Evolutionary conservation across 2,888 invertebrate genomes (phyloP).

Genomic region (Acrobasis repandana): DNA sequence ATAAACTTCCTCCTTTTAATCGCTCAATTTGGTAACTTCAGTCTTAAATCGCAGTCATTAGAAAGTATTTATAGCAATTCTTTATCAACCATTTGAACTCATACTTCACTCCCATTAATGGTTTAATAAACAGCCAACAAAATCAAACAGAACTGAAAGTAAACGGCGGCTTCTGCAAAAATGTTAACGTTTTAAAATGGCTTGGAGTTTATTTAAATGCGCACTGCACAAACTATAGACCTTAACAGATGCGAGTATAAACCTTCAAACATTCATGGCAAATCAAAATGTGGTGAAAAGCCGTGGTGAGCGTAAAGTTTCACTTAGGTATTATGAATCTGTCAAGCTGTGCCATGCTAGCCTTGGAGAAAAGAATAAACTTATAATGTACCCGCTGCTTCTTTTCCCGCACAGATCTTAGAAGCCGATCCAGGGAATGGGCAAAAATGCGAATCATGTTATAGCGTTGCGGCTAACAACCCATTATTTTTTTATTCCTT

Average conservation of each 20-base stretch:
- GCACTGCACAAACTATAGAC: neutral
- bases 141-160: neutral
- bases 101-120: conserved; percentile 2
- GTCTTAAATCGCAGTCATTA: neutral
- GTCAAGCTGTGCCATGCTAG: no score
- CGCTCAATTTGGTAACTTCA: neutral
- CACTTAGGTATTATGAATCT: no score
- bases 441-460: no score
- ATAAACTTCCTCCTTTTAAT: neutral
- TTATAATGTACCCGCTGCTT: no score
- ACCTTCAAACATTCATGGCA: no score
- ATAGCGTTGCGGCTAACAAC: no score
- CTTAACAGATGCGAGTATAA: neutral
- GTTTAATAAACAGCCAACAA: conserved; percentile 1
- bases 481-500: no score
- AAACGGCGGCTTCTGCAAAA: neutral
- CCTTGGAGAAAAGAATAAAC: no score
- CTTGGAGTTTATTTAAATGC: neutral
- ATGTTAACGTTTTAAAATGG: conserved; percentile 1
- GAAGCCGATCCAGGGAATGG: no score
- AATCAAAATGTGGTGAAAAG: no score
- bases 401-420: no score
- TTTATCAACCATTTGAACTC: neutral
- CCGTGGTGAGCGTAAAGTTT: no score
- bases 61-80: neutral